phyloP scores from a whole-genome alignment of 2,888 invertebrate species.

The Patella ulyssiponensis region DNA sequence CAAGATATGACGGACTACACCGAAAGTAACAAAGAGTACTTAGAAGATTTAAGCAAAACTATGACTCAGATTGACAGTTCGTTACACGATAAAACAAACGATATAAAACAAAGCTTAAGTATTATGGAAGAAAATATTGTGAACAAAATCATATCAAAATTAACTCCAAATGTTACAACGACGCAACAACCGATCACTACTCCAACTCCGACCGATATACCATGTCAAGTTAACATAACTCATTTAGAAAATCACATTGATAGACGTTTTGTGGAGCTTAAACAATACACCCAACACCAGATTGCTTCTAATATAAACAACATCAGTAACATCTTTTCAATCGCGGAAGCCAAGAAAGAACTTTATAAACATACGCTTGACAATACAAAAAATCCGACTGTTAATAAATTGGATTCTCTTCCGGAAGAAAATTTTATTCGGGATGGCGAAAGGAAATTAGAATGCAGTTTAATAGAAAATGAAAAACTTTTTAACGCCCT shows the following conservation, averaged over 20 bases:
- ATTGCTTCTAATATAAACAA: conserved; percentile 19
- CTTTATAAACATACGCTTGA: background rate
- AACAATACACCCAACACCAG: conserved; percentile 25
- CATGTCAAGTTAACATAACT: conserved; percentile 27
- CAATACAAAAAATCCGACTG: background rate
- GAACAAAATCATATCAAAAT: conserved; percentile 11
- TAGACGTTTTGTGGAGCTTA: conserved; percentile 27
- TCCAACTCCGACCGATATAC: conserved; percentile 14
- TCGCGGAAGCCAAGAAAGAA: background rate
- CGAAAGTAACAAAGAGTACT: conserved; percentile 46
- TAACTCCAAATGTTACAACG: conserved; percentile 18
- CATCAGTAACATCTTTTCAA: background rate
- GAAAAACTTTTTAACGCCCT: conserved; percentile 45
- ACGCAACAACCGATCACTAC: conserved; percentile 6
- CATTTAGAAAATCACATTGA: conserved; percentile 30
- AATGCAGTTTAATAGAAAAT: conserved; percentile 25
- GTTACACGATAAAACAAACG: background rate
- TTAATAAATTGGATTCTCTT: background rate
- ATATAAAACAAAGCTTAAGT: conserved; percentile 18
- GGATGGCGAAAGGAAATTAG: background rate
- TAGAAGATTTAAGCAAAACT: conserved; percentile 47
- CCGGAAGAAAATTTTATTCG: background rate
- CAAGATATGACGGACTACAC: conserved; percentile 48
- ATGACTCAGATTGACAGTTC: background rate
- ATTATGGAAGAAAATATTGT: conserved; percentile 15